A percentile compares a stretch with the other conserved stretches of the same genome.
These are phyloP conservation scores for Corbicula japonica DNA, from an alignment of 2,888 invertebrate species.

Conservation along the genomic window DNA sequence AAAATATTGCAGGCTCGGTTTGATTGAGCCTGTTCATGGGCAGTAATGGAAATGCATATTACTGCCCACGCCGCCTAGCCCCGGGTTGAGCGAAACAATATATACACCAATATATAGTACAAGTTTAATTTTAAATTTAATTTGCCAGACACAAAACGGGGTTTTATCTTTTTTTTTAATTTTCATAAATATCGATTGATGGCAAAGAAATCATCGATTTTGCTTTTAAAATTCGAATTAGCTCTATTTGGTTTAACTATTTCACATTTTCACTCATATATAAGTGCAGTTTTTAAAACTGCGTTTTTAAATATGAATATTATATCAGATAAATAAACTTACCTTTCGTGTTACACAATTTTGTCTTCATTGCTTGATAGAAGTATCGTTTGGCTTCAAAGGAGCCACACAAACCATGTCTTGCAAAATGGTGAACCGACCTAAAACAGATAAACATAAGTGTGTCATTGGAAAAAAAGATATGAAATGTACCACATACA, in stretches of 20 bases:
- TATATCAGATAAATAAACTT: neutral
- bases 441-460: constrained; percentile 6
- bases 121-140: no score
- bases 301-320: neutral
- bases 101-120: no score
- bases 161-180: no score
- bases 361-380: constrained; percentile 15
- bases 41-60: no score
- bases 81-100: no score
- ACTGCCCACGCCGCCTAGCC: no score
- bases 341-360: constrained; percentile 15
- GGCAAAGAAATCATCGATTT: neutral
- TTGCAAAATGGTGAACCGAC: constrained; percentile 23
- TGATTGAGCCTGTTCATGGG: no score
- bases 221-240: neutral
- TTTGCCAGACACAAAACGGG: no score
- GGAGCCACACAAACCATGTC: constrained; percentile 10
- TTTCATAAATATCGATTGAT: no score
- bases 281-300: neutral
- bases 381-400: neutral
- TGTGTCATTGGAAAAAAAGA: no score
- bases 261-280: neutral
- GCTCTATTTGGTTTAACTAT: neutral
- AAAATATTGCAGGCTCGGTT: no score
- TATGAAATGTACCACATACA: no score